Evolutionary conservation across 2,888 invertebrate genomes (phyloP).

Genomic region (Rhyacophila evoluta): DNA sequence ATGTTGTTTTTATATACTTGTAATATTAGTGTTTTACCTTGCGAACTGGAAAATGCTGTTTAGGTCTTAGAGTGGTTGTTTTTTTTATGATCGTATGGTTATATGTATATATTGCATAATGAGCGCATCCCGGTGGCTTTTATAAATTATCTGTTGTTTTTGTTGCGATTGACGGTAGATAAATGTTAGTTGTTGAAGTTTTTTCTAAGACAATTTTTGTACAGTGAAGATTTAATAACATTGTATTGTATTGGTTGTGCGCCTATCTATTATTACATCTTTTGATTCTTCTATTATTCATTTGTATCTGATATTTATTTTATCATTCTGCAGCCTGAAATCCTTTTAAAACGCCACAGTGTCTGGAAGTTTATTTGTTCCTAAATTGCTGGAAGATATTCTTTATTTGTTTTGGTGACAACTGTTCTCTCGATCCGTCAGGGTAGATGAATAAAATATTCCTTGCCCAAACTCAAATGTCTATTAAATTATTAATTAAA

Average conservation of each 20-base stretch:
- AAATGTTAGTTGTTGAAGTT: conserved; percentile 19
- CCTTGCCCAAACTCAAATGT: too few relatives aligned
- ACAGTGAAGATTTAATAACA: neutral
- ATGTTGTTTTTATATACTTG: conserved; percentile 4
- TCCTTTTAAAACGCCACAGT: neutral
- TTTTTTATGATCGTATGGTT: neutral
- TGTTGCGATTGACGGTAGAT: neutral
- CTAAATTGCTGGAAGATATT: too few relatives aligned
- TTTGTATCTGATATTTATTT: neutral
- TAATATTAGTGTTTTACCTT: conserved; percentile 24
- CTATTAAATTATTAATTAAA: too few relatives aligned
- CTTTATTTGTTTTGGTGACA: too few relatives aligned
- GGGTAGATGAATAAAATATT: too few relatives aligned
- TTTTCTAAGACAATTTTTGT: neutral
- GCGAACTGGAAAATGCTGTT: conserved; percentile 21
- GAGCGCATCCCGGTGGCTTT: neutral
- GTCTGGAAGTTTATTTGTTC: conserved; percentile 3
- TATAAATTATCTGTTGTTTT: conserved; percentile 6
- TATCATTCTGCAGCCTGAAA: neutral
- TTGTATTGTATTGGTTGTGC: neutral
- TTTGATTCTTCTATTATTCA: neutral
- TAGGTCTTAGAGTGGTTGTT: conserved; percentile 16
- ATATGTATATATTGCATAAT: neutral
- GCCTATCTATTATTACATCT: neutral
- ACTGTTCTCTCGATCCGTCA: too few relatives aligned